Evolutionary conservation across 1,140 invertebrate species (phyloP).

Genomic region (Drosophila arizonae): DNA sequence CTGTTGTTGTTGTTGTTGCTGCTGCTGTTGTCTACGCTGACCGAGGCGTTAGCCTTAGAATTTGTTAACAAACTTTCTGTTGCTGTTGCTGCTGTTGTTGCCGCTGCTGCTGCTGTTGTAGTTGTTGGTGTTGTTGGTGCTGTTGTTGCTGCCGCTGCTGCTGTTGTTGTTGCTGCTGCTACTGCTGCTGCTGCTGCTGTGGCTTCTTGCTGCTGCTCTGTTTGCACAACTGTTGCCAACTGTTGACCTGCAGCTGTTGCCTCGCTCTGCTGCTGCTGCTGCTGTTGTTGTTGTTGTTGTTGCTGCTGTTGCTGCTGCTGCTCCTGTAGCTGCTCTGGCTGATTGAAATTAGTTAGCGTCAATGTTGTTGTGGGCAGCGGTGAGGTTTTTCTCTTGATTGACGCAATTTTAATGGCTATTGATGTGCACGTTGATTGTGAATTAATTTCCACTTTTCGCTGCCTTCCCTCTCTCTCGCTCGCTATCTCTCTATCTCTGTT

Average conservation of each 20-base stretch:
- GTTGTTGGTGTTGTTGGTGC: conserved; percentile 13
- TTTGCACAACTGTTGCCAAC: conserved; percentile 34
- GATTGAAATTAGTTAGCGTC: conserved; percentile 63
- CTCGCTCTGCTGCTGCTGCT: conserved; percentile 25
- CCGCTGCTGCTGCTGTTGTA: conserved; percentile 14
- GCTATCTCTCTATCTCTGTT: background rate
- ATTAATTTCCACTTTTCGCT: conserved; percentile 33
- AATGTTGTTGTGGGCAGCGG: conserved; percentile 68
- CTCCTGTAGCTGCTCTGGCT: conserved; percentile 39
- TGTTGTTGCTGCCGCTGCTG: conserved; percentile 24
- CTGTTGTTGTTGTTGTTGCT: conserved; percentile 1
- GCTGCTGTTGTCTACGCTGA: conserved; percentile 2
- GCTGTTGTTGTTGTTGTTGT: conserved; percentile 34
- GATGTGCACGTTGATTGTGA: conserved; percentile 54
- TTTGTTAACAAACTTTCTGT: conserved; percentile 4
- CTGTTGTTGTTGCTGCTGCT: conserved; percentile 28
- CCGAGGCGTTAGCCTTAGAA: no score
- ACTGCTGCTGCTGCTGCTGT: conserved; percentile 25
- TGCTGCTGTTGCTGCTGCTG: conserved; percentile 49
- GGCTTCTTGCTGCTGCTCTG: conserved; percentile 25
- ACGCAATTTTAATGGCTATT: conserved; percentile 80
- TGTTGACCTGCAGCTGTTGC: conserved; percentile 23
- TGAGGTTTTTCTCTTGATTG: conserved; percentile 79
- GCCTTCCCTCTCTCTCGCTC: conserved; percentile 6
- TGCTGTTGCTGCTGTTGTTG: conserved; percentile 23